Percentiles rank a stretch among this genome's conserved stretches.
Conservation (phyloP, 35 echinoderm and acorn worm genomes). For the Acanthaster planci region DNA sequence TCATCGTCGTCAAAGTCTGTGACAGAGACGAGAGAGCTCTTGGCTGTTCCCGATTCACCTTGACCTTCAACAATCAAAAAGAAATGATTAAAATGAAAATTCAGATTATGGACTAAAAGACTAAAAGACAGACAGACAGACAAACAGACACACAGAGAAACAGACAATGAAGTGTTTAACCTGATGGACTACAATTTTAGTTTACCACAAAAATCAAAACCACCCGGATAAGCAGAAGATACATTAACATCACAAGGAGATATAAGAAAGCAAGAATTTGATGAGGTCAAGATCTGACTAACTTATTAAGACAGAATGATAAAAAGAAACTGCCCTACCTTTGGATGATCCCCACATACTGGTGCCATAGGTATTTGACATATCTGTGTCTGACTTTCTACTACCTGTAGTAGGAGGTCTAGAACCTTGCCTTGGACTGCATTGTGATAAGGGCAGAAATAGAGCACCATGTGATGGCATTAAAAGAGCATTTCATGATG, state of each 20-base stretch:
- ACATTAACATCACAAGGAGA: too few species aligned
- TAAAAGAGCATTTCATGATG: too few species aligned
- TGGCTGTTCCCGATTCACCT: slow-evolving; percentile 57
- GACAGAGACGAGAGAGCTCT: slow-evolving; percentile 73
- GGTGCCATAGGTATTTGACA: slow-evolving; percentile 89
- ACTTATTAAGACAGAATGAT: neutral
- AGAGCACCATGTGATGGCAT: neutral
- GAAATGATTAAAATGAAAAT: neutral
- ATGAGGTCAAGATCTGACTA: neutral
- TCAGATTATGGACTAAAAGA: too few species aligned
- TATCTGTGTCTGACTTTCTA: slow-evolving; percentile 46
- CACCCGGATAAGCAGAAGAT: too few species aligned
- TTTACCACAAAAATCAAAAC: too few species aligned
- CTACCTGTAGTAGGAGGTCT: neutral
- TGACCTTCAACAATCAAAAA: slow-evolving; percentile 8
- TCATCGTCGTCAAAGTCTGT: slow-evolving; percentile 88
- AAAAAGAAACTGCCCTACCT: slow-evolving; percentile 23
- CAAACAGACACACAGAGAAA: too few species aligned
- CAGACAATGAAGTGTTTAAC: too few species aligned
- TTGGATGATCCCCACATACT: slow-evolving; percentile 96
- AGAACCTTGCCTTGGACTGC: neutral
- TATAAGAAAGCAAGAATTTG: too few species aligned
- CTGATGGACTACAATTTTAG: too few species aligned
- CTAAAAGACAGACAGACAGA: too few species aligned
- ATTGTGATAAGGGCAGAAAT: neutral